Evolutionary conservation across 2,888 invertebrate species (phyloP).

Genomic region (Hydriomena furcata): DNA sequence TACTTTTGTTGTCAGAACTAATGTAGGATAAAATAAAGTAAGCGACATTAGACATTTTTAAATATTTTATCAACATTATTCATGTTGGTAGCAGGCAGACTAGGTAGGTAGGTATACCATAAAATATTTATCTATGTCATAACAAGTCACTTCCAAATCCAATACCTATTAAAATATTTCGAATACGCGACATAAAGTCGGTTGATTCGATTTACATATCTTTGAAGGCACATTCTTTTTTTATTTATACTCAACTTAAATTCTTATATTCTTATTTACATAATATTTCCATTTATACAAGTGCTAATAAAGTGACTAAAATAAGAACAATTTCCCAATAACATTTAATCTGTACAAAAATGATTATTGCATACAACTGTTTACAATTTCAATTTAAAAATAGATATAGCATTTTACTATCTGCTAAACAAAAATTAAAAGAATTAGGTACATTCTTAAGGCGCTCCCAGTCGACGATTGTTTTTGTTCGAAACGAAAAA

Average conservation of each 20-base stretch:
- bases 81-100: no score
- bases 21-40: no score
- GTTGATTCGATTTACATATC: slow-evolving; percentile 5
- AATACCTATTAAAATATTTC: no score
- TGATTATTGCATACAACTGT: not conserved
- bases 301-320: slow-evolving; percentile 12
- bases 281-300: slow-evolving; percentile 20
- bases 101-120: no score
- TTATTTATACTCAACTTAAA: slow-evolving; percentile 11
- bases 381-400: not conserved
- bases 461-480: no score
- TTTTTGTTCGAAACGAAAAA: no score
- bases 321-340: slow-evolving; percentile 17
- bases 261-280: slow-evolving; percentile 19
- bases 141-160: no score
- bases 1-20: not conserved
- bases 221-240: slow-evolving; percentile 23
- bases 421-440: not conserved
- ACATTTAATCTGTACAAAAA: slow-evolving; percentile 12
- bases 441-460: not conserved
- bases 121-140: no score
- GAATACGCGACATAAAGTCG: slow-evolving; percentile 6
- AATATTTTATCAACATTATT: no score
- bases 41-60: no score
- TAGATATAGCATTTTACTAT: slow-evolving; percentile 1